Percentiles rank a stretch among this genome's conserved stretches.
phyloP scores from a whole-genome alignment of 1,140 invertebrate genomes.

The Trachymyrmex cornetzi region DNA sequence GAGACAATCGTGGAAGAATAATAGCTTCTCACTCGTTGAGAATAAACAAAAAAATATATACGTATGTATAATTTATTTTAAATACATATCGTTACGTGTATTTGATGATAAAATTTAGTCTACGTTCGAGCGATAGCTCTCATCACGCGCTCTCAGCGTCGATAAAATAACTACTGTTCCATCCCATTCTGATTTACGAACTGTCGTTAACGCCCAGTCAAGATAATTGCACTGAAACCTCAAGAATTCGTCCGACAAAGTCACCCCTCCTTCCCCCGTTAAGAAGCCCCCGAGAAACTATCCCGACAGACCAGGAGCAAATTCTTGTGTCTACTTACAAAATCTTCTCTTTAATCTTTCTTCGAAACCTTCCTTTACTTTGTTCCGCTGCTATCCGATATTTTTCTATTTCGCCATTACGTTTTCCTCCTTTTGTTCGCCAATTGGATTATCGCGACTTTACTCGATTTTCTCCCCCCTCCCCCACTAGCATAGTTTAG shows the following conservation, averaged over 20 bases:
- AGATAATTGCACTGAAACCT: constrained; percentile 65
- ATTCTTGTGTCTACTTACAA: constrained; percentile 67
- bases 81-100: not conserved
- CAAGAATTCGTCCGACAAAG: constrained; percentile 66
- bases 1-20: constrained; percentile 4
- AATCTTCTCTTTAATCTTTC: constrained; percentile 72
- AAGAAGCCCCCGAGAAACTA: not conserved
- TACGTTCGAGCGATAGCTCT: not conserved
- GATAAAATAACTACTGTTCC: constrained; percentile 28
- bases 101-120: constrained; percentile 1
- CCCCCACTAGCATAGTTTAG: not conserved
- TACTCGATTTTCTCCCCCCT: not conserved
- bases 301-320: constrained; percentile 34
- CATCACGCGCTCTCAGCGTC: not conserved
- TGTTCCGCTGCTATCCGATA: constrained; percentile 52
- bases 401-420: constrained; percentile 63
- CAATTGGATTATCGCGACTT: constrained; percentile 58
- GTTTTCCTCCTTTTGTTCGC: constrained; percentile 36
- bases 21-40: not conserved
- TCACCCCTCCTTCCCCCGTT: not conserved
- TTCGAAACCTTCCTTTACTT: constrained; percentile 43
- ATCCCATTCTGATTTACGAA: constrained; percentile 61
- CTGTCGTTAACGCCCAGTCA: constrained; percentile 61
- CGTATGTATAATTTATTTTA: not conserved
- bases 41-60: not conserved